These are phyloP conservation scores for Eumaeus atala DNA, from an alignment of 1,140 invertebrate genomes.

Conservation along the genomic window DNA sequence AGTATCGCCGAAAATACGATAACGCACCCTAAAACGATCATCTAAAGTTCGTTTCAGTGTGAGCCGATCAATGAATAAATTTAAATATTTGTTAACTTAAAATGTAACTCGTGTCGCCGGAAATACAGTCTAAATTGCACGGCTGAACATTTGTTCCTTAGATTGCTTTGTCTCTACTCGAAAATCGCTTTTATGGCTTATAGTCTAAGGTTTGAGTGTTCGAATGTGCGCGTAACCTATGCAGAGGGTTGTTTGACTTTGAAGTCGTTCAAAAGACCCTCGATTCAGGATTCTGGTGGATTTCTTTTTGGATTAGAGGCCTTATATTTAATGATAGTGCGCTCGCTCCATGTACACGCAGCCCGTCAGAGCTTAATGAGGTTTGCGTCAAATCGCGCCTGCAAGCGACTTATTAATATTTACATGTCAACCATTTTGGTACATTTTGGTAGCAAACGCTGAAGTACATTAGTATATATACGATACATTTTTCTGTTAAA, in stretches of 20 bases:
- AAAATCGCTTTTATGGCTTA: slow-evolving; percentile 38
- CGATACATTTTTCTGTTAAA: no score
- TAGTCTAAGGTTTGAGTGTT: slow-evolving; percentile 27
- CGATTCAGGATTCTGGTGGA: slow-evolving; percentile 66
- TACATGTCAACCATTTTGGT: slow-evolving; percentile 1
- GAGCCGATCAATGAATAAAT: slow-evolving; percentile 55
- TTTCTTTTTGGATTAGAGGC: slow-evolving; percentile 72
- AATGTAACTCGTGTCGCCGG: slow-evolving; percentile 72
- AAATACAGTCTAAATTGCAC: slow-evolving; percentile 72
- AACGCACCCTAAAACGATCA: slow-evolving; percentile 24
- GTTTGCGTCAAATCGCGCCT: slow-evolving; percentile 32
- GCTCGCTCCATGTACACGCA: slow-evolving; percentile 45
- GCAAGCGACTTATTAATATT: slow-evolving; percentile 24
- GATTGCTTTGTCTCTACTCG: slow-evolving; percentile 27
- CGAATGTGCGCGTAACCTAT: slow-evolving; percentile 27
- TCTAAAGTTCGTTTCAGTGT: slow-evolving; percentile 43
- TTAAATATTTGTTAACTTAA: slow-evolving; percentile 74
- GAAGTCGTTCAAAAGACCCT: slow-evolving; percentile 71
- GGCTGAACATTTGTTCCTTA: slow-evolving; percentile 64
- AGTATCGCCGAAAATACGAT: slow-evolving; percentile 16
- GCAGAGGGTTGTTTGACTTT: slow-evolving; percentile 68
- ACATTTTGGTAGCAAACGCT: not conserved
- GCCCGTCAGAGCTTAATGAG: slow-evolving; percentile 37
- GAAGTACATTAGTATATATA: no score
- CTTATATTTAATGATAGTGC: slow-evolving; percentile 71